These are phyloP conservation scores for Chroicocephalus ridibundus DNA, from an alignment of 2,113 vertebrate genomes.

Conservation along the genomic window DNA sequence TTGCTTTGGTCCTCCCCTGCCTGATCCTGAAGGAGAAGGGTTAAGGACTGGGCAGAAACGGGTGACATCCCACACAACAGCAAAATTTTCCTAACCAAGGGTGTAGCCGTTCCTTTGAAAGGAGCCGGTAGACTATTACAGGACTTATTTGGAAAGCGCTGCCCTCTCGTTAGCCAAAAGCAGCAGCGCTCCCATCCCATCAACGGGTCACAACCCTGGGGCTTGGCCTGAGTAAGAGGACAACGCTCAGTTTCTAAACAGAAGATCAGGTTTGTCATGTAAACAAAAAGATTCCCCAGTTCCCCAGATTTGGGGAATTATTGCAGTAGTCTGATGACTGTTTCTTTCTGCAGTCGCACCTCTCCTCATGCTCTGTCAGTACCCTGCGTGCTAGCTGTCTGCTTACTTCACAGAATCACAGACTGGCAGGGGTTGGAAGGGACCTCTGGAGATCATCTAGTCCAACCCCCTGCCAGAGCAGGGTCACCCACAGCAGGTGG, in stretches of 20 bases:
- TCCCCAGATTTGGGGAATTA: not conserved
- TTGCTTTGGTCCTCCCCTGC: not conserved
- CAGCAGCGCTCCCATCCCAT: not conserved
- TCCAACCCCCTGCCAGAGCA: too few species aligned
- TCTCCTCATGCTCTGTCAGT: not conserved
- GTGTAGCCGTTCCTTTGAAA: not conserved
- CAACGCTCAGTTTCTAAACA: not conserved
- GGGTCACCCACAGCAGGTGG: not conserved
- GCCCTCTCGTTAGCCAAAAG: not conserved
- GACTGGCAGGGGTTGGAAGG: not conserved
- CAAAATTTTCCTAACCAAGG: not conserved
- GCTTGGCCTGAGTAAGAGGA: not conserved
- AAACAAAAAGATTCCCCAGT: not conserved
- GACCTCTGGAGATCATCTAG: not conserved
- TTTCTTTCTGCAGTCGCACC: not conserved
- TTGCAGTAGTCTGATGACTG: not conserved
- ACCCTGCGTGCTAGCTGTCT: too few species aligned
- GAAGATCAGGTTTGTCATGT: not conserved
- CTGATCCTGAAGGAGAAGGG: not conserved
- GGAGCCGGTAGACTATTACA: not conserved
- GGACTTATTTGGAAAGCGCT: not conserved
- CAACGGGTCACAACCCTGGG: not conserved
- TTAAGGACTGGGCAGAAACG: not conserved
- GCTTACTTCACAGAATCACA: not conserved
- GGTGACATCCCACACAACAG: not conserved